Evolutionary conservation across 1,140 invertebrate species (phyloP).

Genomic region (Sarcophaga peregrina): DNA sequence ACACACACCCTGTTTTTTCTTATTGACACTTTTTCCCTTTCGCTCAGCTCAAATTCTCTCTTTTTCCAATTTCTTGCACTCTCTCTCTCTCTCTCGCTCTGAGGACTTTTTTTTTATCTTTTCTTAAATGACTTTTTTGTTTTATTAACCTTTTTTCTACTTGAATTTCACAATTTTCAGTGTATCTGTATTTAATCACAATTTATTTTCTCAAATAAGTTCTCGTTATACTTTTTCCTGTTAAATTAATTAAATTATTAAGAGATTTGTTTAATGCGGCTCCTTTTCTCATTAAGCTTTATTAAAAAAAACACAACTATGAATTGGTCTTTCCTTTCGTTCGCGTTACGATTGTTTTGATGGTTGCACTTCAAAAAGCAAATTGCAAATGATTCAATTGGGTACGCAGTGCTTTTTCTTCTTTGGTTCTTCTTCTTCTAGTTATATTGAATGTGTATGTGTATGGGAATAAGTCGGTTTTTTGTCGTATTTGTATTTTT

Average conservation of each 20-base stretch:
- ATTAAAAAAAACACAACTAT: not conserved
- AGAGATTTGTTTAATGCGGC: not conserved
- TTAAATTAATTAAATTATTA: not conserved
- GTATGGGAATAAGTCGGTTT: not conserved
- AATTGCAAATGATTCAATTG: conserved; percentile 43
- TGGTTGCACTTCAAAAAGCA: conserved; percentile 42
- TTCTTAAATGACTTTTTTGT: conserved; percentile 6
- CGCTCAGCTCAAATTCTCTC: conserved; percentile 4
- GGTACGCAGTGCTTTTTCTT: conserved; percentile 42
- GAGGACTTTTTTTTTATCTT: not conserved
- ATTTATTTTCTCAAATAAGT: not conserved
- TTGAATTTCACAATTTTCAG: conserved; percentile 19
- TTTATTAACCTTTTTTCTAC: not conserved
- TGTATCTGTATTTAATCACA: not conserved
- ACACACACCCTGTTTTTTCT: conserved; percentile 18
- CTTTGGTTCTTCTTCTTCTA: not conserved
- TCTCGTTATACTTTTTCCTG: not conserved
- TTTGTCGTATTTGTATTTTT: too few relatives aligned
- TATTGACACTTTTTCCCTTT: conserved; percentile 20
- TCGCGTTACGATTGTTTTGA: not conserved
- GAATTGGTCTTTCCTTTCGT: not conserved
- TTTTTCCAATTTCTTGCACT: not conserved
- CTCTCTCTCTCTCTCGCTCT: not conserved
- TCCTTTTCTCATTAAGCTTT: not conserved
- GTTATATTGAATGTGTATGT: not conserved